A percentile compares a stretch with the other conserved stretches of the same genome.
Evolutionary conservation across 2,888 invertebrate genomes (phyloP).

Genomic region (Cryptocephalus primarius): DNA sequence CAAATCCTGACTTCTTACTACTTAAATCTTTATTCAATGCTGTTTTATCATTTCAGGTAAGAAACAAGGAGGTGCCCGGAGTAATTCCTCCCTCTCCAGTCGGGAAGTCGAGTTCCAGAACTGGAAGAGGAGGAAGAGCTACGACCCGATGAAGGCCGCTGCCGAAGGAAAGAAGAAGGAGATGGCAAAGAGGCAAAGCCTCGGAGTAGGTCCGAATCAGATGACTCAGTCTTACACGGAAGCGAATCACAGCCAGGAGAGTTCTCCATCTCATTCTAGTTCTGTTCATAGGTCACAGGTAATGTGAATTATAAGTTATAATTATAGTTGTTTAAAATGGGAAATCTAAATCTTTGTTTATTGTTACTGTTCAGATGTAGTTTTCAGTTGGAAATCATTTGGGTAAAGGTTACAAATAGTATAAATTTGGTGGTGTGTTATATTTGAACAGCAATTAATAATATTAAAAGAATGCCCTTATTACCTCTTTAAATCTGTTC

Average conservation of each 20-base stretch:
- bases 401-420: too few relatives aligned
- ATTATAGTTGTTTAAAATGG: too few relatives aligned
- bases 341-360: too few relatives aligned
- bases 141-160: slow-evolving; percentile 90
- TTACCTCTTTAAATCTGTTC: too few relatives aligned
- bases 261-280: slow-evolving; percentile 37
- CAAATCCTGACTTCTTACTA: too few relatives aligned
- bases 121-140: slow-evolving; percentile 91
- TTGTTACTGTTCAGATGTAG: not conserved
- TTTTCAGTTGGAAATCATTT: not conserved
- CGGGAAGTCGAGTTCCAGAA: slow-evolving; percentile 84
- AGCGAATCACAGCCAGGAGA: slow-evolving; percentile 27
- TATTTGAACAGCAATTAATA: too few relatives aligned
- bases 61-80: slow-evolving; percentile 46
- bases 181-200: slow-evolving; percentile 35
- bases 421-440: too few relatives aligned
- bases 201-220: slow-evolving; percentile 11
- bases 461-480: too few relatives aligned
- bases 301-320: slow-evolving; percentile 8
- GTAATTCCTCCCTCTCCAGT: slow-evolving; percentile 58
- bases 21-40: too few relatives aligned
- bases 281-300: slow-evolving; percentile 38
- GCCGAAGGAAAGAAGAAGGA: slow-evolving; percentile 69
- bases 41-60: slow-evolving; percentile 28
- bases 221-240: slow-evolving; percentile 34